Base-by-base conservation (phyloP, 1,140 invertebrate genomes). In the Potamilus streckersoni region DNA sequence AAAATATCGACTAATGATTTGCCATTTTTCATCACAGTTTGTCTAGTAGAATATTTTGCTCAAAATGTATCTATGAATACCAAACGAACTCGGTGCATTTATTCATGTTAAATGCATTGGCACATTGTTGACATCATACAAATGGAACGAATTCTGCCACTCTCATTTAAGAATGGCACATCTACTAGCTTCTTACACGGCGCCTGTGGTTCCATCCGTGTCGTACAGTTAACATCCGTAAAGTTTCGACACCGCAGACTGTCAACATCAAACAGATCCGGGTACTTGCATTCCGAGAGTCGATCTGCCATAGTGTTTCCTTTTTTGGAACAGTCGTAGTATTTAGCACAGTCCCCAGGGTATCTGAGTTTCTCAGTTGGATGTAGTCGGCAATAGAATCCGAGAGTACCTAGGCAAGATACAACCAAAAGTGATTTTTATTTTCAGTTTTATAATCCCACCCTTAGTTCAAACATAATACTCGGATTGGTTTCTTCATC, bases 131-230 rank as follows among this genome's bases (percentile, higher is more conserved):
- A 49, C 38, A 49, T 49, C 38, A 49, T 49, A 6, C 0, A 49
- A 49, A 49, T 49, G 38, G 38, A 49, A 49, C 38, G 11, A 49
- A 8, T 1, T 49, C 38, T 49, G 38, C 0, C 11, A 49, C 6
- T 49, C 11, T 49, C 0, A 49, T 8, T 49, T 11, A 49, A 49
- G 38, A 49, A 49, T 49, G 38, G 38, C 38, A 49, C 27, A 59
- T 59, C 8, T 17, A 15, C 16, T 17, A 17, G 64, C 49, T 58
- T 79, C 83, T 76, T 73, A 86, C 84, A 86, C n/a, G 83, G 82
- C 56, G 81, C 80, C n/a, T 79, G 72, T 0, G 82, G 83, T 64
- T 86, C 83, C 63, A 65, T 67, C 68, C 83, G 83, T 20, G 62
- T 69, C 19, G 75, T 75, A 80, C 84, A 86, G 5, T 79, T 65